A percentile compares a stretch with the other conserved stretches of the same genome.
These are phyloP conservation scores for Sebastes ruberrimus DNA, from an alignment of 2,797 vertebrate species.

Conservation along the genomic window DNA sequence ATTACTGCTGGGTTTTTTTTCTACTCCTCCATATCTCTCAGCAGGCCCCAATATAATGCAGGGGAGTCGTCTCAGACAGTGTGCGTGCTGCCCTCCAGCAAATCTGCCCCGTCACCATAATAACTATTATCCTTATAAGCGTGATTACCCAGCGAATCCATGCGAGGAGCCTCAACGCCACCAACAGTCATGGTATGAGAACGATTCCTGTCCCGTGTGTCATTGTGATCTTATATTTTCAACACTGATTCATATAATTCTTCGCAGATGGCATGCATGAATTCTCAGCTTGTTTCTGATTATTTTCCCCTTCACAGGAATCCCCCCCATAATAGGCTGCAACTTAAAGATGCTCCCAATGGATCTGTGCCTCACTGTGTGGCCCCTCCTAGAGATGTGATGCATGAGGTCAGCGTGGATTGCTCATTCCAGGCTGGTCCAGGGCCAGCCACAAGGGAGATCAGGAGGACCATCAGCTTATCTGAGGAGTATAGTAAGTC, in stretches of 20 bases:
- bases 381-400: conserved; percentile 37
- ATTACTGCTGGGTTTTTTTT: background rate
- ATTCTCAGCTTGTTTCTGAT: background rate
- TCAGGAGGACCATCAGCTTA: conserved; percentile 88
- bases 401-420: conserved; percentile 64
- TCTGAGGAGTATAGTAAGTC: conserved; percentile 91
- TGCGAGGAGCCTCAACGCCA: background rate
- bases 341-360: background rate
- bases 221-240: background rate
- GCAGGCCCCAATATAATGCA: conserved; percentile 27
- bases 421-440: conserved; percentile 20
- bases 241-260: background rate
- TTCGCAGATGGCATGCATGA: background rate
- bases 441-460: conserved; percentile 73
- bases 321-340: background rate
- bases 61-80: background rate
- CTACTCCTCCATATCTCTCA: background rate
- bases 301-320: conserved; percentile 17
- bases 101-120: background rate
- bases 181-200: conserved; percentile 28
- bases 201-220: background rate
- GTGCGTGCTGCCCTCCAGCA: conserved; percentile 10
- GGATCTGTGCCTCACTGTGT: background rate
- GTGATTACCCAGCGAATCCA: background rate
- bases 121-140: background rate